These are phyloP conservation scores for Ischnus inquisitorius DNA, from an alignment of 2,888 invertebrate species.

Conservation along the genomic window DNA sequence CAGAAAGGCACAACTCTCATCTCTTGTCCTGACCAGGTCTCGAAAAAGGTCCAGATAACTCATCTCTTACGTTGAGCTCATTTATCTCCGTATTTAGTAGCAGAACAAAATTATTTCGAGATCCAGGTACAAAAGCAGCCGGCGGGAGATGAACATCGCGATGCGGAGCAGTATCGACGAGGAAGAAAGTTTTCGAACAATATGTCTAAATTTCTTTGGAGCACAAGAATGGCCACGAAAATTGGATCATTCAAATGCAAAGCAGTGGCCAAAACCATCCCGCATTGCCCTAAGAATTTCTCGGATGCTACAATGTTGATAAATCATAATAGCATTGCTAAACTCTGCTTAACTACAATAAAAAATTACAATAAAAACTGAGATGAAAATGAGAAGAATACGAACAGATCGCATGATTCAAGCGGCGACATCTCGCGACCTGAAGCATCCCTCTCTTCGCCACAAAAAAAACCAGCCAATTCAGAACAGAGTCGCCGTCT, in stretches of 20 bases:
- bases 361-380: conserved; percentile 36
- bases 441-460: conserved; percentile 25
- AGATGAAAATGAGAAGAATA: conserved; percentile 15
- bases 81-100: conserved; percentile 75
- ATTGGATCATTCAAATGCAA: conserved; percentile 80
- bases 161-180: no score
- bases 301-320: background rate
- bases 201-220: no score
- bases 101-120: conserved; percentile 68
- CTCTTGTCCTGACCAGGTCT: no score
- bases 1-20: no score
- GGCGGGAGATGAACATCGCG: no score
- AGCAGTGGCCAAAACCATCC: conserved; percentile 70
- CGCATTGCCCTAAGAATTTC: conserved; percentile 35
- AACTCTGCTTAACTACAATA: background rate
- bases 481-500: conserved; percentile 44
- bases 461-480: background rate
- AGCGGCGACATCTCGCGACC: conserved; percentile 31
- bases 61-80: conserved; percentile 46
- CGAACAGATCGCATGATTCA: conserved; percentile 31
- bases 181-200: no score
- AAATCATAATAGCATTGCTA: background rate
- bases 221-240: conserved; percentile 59
- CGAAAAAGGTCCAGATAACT: background rate
- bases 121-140: background rate